Conservation (phyloP, 2,113 vertebrate species). For the Chaetodon trifascialis region DNA sequence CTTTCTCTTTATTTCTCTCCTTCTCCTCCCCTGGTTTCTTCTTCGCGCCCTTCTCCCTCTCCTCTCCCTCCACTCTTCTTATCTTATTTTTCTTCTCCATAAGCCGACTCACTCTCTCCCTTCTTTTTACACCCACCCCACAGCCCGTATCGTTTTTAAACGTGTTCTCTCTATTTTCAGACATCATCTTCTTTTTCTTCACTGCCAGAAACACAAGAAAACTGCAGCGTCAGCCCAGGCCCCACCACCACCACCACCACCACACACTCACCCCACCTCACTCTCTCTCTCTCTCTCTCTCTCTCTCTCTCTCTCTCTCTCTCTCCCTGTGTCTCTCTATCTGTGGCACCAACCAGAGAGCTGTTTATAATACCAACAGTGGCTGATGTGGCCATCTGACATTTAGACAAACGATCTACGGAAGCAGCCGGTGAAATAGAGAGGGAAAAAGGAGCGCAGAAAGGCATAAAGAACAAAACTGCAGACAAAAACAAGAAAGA, state of each 20-base stretch:
- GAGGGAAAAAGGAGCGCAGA: conserved; percentile 35
- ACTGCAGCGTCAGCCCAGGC: conserved; percentile 68
- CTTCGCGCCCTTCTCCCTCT: conserved; percentile 16
- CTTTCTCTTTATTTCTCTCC: conserved; percentile 53
- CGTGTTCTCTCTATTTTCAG: conserved; percentile 70
- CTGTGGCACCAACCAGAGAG: conserved; percentile 41
- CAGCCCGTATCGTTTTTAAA: conserved; percentile 63
- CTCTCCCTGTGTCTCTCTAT: conserved; percentile 18
- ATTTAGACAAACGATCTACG: conserved; percentile 67
- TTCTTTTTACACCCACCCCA: conserved; percentile 40
- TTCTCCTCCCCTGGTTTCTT: conserved; percentile 39
- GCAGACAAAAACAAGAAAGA: conserved; percentile 49
- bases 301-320: conserved; percentile 42
- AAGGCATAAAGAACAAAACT: conserved; percentile 29
- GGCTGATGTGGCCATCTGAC: conserved; percentile 67
- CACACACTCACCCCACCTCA: conserved; percentile 25
- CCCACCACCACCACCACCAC: not conserved
- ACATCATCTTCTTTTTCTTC: conserved; percentile 58
- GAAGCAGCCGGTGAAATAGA: conserved; percentile 41
- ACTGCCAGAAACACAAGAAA: conserved; percentile 67
- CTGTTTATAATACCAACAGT: conserved; percentile 68
- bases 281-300: conserved; percentile 13
- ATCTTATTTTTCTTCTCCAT: conserved; percentile 50
- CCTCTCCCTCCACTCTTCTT: conserved; percentile 35
- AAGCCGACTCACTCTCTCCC: conserved; percentile 45